Evolutionary conservation across 2,888 invertebrate genomes (phyloP).

Genomic region (Andrena fulva): DNA sequence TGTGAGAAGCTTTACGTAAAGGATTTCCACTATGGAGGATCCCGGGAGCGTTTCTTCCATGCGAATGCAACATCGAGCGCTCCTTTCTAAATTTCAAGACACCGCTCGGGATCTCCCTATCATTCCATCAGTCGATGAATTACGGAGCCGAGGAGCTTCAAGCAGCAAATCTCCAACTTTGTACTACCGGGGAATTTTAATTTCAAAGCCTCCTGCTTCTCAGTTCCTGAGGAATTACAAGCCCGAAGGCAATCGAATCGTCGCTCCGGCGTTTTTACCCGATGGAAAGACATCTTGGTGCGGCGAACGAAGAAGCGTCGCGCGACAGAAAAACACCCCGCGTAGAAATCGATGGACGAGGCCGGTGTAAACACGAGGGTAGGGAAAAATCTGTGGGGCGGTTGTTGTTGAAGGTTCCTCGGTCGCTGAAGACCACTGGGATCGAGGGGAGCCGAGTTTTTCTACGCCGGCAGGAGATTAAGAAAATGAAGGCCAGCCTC

Average conservation of each 20-base stretch:
- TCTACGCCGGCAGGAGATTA: slow-evolving; percentile 24
- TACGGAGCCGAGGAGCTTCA: slow-evolving; percentile 1
- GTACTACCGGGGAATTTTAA: neutral
- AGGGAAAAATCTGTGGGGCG: neutral
- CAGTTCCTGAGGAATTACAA: neutral
- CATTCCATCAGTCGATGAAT: slow-evolving; percentile 5
- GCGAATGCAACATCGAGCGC: neutral
- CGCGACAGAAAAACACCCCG: neutral
- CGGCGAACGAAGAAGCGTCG: neutral
- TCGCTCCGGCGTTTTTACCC: neutral
- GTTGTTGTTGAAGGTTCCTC: slow-evolving; percentile 31
- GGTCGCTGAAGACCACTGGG: neutral
- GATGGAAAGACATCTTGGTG: neutral
- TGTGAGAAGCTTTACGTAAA: slow-evolving; percentile 53
- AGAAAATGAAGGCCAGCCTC: slow-evolving; percentile 46
- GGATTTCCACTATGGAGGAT: slow-evolving; percentile 33
- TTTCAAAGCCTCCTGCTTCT: neutral
- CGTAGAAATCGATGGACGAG: neutral
- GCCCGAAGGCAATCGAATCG: too few relatives aligned
- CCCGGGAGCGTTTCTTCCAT: slow-evolving; percentile 8
- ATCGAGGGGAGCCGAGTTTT: slow-evolving; percentile 14
- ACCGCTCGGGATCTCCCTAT: neutral
- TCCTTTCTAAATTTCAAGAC: slow-evolving; percentile 28
- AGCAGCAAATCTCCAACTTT: neutral
- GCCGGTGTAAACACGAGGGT: slow-evolving; percentile 16